Base-by-base conservation (phyloP, 2,888 invertebrate genomes). In the Alviniconcha strummeri region DNA sequence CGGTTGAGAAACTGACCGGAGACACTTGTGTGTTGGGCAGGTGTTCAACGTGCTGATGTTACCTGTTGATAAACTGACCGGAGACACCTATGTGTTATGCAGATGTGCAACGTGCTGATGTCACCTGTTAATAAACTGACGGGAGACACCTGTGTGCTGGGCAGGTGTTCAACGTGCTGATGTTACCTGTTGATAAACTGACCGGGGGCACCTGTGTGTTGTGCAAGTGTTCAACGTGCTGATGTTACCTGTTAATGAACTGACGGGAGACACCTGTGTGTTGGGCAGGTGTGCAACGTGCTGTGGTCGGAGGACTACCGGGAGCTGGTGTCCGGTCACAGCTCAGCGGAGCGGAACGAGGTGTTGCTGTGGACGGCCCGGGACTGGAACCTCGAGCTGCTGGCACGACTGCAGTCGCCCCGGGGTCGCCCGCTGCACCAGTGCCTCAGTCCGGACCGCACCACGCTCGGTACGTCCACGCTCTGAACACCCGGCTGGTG, bases 221-320 rank as follows among this genome's bases (percentile, higher is more conserved):
- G 36, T 0, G 36, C 36, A 36, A 3, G 36, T 36, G 36, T 36
- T 36, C 36, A 36, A 36, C 0, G 36, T 36, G 36, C 36, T 36
- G 36, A 36, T 36, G 36, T 36, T 36, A 36, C 36, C 36, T 36
- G 36, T 36, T 36, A 3, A 36, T 36, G 3, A 36, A 36, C 7
- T 72, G 36, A 36, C 72, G 52, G 72, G 72, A 6, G 69, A 6
- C 17, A 57, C 57, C 19, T 15, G 9, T 52, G 36, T 75, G 60
- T 36, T 7, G n/a, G 57, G 3, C 83, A 90, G 91, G 85, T 90
- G 56, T 90, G 89, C 71, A 85, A 87, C 60, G 79, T 91, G 81
- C 55, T 90, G 55, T 91, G 91, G 91, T 90, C 90, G 11, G 79
- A 87, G 54, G 89, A 89, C 11, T 90, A 90, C 84, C 84, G 81